Conservation (phyloP, 2,888 invertebrate species). For the Blastobasis lacticolella region DNA sequence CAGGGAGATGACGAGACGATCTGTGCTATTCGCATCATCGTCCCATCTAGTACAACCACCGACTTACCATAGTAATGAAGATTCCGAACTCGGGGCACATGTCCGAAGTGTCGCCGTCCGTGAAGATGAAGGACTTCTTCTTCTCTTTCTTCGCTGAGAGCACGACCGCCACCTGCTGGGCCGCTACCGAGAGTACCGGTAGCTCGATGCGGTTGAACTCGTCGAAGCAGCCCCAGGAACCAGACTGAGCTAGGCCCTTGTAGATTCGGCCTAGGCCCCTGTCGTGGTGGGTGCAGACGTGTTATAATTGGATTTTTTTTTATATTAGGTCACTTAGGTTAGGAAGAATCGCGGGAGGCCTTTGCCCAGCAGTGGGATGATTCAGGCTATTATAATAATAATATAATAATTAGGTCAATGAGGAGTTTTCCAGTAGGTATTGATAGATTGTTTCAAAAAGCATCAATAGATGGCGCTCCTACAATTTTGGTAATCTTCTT, state of each 20-base stretch:
- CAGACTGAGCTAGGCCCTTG: slow-evolving; percentile 96
- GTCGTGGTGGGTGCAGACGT: background rate
- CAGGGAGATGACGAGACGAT: too few species aligned
- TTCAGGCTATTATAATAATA: too few species aligned
- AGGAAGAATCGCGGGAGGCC: too few species aligned
- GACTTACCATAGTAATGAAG: slow-evolving; percentile 93
- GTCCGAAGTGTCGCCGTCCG: slow-evolving; percentile 93
- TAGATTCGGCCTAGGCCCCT: slow-evolving; percentile 95
- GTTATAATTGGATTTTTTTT: too few species aligned
- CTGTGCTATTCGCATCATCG: too few species aligned
- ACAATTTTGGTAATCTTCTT: too few species aligned
- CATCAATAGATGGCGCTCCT: too few species aligned
- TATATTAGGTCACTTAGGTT: too few species aligned
- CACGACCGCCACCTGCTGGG: slow-evolving; percentile 96
- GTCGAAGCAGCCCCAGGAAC: slow-evolving; percentile 98
- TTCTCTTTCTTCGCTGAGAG: slow-evolving; percentile 95
- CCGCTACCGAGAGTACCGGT: slow-evolving; percentile 91
- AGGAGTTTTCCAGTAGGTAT: too few species aligned
- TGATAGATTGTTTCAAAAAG: too few species aligned
- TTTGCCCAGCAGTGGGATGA: too few species aligned
- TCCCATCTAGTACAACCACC: background rate
- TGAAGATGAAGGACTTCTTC: slow-evolving; percentile 91
- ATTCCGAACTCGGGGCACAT: slow-evolving; percentile 98
- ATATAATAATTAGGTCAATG: too few species aligned
- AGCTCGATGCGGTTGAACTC: slow-evolving; percentile 97